phyloP scores from a whole-genome alignment of 2,888 invertebrate species.

The Chrysomela aeneicollis region DNA sequence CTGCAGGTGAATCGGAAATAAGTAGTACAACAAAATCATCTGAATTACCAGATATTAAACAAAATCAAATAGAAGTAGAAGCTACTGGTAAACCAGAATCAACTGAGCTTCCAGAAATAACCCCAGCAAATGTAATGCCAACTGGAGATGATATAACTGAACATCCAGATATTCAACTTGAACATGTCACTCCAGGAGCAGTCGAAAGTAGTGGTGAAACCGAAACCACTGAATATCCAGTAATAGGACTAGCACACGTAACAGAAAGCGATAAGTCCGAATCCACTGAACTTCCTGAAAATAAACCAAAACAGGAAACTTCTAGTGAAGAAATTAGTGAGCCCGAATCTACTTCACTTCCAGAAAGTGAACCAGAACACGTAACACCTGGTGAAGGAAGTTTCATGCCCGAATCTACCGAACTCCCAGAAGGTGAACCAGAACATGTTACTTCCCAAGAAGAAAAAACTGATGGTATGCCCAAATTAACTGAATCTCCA shows the following conservation, averaged over 20 bases:
- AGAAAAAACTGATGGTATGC: neutral
- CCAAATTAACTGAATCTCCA: neutral
- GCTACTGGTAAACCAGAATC: neutral
- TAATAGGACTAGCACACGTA: no score
- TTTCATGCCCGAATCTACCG: neutral
- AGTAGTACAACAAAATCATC: no score
- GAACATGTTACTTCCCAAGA: neutral
- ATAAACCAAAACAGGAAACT: constrained; percentile 29
- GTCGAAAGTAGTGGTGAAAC: neutral
- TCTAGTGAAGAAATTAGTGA: neutral
- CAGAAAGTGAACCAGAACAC: constrained; percentile 28
- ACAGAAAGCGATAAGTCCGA: neutral
- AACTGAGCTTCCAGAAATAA: constrained; percentile 25
- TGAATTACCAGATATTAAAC: no score
- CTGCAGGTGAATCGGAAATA: neutral
- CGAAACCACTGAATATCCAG: constrained; percentile 31
- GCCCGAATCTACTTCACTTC: constrained; percentile 15
- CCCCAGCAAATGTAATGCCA: constrained; percentile 25
- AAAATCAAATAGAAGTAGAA: neutral
- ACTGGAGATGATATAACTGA: constrained; percentile 8
- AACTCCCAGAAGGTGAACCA: neutral
- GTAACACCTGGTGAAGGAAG: constrained; percentile 19
- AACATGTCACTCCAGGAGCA: neutral
- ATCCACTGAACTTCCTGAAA: constrained; percentile 36
- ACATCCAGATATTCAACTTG: neutral